Conservation (phyloP, 2,113 vertebrate species). For the Lucifuga dentata region DNA sequence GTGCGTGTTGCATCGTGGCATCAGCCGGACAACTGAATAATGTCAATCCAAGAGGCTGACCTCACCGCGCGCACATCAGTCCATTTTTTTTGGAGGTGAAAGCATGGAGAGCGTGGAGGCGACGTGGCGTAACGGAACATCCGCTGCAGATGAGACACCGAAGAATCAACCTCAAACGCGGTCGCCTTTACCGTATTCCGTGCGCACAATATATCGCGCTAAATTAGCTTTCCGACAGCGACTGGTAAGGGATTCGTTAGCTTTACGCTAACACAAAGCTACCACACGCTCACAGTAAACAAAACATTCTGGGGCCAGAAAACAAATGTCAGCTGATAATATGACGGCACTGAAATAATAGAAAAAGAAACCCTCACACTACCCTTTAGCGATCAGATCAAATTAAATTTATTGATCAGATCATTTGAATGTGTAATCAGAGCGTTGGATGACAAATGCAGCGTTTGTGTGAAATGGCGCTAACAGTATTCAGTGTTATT, state of each 20-base stretch:
- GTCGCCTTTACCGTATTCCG: slow-evolving; percentile 24
- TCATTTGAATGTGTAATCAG: background rate
- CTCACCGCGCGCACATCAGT: background rate
- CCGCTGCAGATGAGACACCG: background rate
- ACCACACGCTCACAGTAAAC: background rate
- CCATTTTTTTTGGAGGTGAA: background rate
- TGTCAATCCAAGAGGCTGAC: slow-evolving; percentile 53
- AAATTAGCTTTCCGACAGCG: slow-evolving; percentile 16
- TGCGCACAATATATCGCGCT: slow-evolving; percentile 10
- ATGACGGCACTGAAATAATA: background rate
- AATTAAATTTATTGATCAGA: background rate
- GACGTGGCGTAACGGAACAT: slow-evolving; percentile 27
- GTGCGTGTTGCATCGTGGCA: slow-evolving; percentile 51
- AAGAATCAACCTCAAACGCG: background rate
- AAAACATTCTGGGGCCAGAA: background rate
- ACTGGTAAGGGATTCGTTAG: background rate
- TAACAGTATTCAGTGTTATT: background rate
- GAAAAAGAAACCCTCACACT: slow-evolving; percentile 13
- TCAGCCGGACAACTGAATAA: slow-evolving; percentile 10
- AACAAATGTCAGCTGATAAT: background rate
- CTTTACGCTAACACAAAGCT: slow-evolving; percentile 19
- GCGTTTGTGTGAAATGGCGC: slow-evolving; percentile 39
- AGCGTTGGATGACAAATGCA: background rate
- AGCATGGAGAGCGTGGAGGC: background rate
- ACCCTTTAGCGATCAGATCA: background rate